phyloP scores from a whole-genome alignment of 2,888 invertebrate species.

The Patella ulyssiponensis region DNA sequence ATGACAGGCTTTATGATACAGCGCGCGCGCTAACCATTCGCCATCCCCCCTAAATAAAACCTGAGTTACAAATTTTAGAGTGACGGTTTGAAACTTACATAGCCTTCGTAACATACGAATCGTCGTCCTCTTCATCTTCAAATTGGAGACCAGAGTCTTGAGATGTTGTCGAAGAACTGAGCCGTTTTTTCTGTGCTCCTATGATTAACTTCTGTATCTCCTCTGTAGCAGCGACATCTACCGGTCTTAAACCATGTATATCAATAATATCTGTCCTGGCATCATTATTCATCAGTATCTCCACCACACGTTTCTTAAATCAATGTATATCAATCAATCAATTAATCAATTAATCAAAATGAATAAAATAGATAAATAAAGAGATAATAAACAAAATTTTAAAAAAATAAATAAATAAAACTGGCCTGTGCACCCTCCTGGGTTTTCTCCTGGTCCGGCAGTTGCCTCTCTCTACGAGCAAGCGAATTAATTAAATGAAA shows the following conservation, averaged over 20 bases:
- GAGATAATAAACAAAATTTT: no score
- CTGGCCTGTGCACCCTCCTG: no score
- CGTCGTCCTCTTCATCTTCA: slow-evolving; percentile 33
- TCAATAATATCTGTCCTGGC: slow-evolving; percentile 46
- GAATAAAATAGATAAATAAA: no score
- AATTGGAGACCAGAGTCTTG: background rate
- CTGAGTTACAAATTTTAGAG: background rate
- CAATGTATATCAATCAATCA: no score
- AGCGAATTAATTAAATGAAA: no score
- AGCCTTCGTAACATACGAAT: slow-evolving; percentile 46
- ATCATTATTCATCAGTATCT: slow-evolving; percentile 47
- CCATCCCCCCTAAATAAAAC: no score
- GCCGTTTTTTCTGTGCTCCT: slow-evolving; percentile 32
- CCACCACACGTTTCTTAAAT: slow-evolving; percentile 46
- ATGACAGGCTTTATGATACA: no score
- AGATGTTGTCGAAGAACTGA: background rate
- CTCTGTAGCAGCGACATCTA: slow-evolving; percentile 47
- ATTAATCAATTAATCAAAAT: no score
- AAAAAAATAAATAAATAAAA: no score
- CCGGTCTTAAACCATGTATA: slow-evolving; percentile 41
- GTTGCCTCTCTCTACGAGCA: no score
- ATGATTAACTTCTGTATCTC: slow-evolving; percentile 48
- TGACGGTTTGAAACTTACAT: slow-evolving; percentile 46
- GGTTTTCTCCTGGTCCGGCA: no score
- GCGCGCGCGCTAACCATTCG: no score